These are phyloP conservation scores for Stomorhina lunata DNA, from an alignment of 2,888 invertebrate species.

Conservation along the genomic window DNA sequence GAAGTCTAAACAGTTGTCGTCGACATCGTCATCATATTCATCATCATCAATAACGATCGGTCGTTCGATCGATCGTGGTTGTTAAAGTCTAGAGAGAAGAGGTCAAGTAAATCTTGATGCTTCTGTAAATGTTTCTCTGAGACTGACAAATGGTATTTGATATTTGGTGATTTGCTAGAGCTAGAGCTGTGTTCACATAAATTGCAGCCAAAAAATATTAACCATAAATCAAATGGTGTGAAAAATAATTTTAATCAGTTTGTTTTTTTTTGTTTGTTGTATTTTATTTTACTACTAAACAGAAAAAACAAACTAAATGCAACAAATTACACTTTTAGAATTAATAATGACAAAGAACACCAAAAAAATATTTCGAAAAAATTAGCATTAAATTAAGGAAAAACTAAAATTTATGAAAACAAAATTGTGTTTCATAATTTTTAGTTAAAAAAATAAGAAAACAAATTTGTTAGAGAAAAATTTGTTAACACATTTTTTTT, in stretches of 20 bases:
- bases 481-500: conserved; percentile 42
- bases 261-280: background rate
- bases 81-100: conserved; percentile 46
- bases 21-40: no score
- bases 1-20: conserved; percentile 52
- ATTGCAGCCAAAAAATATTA: conserved; percentile 48
- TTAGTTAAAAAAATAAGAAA: background rate
- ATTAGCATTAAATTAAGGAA: conserved; percentile 55
- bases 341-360: conserved; percentile 14
- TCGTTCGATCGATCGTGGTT: background rate
- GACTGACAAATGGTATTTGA: background rate
- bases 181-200: conserved; percentile 12
- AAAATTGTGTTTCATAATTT: conserved; percentile 30
- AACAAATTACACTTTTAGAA: conserved; percentile 58
- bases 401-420: conserved; percentile 8
- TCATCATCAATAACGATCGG: no score
- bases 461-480: conserved; percentile 16
- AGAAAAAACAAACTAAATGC: conserved; percentile 16
- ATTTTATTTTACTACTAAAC: background rate
- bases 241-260: conserved; percentile 60
- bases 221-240: conserved; percentile 65
- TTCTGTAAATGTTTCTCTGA: conserved; percentile 34
- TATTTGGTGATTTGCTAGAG: background rate
- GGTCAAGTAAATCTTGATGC: conserved; percentile 63
- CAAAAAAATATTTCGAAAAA: background rate